Conservation (phyloP, 37 sponge, comb jelly and placozoan genomes). For the Oscarella lobularis region DNA sequence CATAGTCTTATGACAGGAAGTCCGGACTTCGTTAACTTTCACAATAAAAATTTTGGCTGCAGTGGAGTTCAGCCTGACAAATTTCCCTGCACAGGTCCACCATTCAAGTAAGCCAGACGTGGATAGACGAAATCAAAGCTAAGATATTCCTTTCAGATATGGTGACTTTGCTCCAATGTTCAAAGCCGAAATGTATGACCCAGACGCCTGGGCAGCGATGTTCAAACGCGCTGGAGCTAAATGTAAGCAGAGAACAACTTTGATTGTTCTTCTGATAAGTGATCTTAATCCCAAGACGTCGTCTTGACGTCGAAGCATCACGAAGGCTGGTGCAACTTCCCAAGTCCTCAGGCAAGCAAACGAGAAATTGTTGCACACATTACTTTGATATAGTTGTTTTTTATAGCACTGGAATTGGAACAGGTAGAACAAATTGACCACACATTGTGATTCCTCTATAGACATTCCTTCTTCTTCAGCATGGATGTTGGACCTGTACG, state of each 20-base stretch:
- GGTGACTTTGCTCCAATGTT: slow-evolving; percentile 80
- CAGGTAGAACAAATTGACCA: too few species aligned
- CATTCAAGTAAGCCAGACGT: slow-evolving; percentile 22
- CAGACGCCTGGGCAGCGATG: slow-evolving; percentile 55
- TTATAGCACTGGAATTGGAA: slow-evolving; percentile 73
- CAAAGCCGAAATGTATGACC: slow-evolving; percentile 58
- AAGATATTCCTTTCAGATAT: slow-evolving; percentile 14
- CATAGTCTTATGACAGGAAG: slow-evolving; percentile 26
- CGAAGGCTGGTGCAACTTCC: slow-evolving; percentile 74
- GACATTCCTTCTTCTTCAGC: too few species aligned
- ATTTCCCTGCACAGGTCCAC: slow-evolving; percentile 33
- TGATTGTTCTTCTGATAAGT: too few species aligned
- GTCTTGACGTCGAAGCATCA: slow-evolving; percentile 73
- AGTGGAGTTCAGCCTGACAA: slow-evolving; percentile 52
- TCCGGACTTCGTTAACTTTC: slow-evolving; percentile 35
- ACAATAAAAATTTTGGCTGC: slow-evolving; percentile 58
- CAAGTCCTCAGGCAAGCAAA: slow-evolving; percentile 6
- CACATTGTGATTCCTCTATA: too few species aligned
- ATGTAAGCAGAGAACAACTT: slow-evolving; percentile 26
- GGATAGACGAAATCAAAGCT: neutral
- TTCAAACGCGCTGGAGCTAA: slow-evolving; percentile 72
- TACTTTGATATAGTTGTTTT: too few species aligned
- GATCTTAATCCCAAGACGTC: slow-evolving; percentile 38
- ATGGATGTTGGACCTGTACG: slow-evolving; percentile 47
- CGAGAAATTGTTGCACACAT: too few species aligned